A percentile compares a stretch with the other conserved stretches of the same genome.
Conservation (phyloP, 2,888 invertebrate genomes). For the Harmothoe impar region DNA sequence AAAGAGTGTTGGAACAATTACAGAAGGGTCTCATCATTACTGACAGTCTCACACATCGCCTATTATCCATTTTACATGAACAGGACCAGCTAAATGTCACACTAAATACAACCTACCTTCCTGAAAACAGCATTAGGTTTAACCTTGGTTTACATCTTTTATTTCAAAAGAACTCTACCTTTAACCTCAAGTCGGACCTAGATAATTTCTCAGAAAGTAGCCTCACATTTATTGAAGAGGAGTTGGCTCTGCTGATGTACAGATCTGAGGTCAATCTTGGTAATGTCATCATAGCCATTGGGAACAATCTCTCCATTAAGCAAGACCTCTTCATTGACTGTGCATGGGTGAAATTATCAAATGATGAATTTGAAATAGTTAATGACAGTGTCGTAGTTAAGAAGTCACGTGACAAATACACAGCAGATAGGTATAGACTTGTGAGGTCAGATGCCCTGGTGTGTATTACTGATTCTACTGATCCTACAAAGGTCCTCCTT, state of each 20-base stretch:
- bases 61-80: not conserved
- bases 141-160: not conserved
- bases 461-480: not conserved
- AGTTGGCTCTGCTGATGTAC: not conserved
- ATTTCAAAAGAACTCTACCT: not conserved
- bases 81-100: not conserved
- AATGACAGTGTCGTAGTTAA: not conserved
- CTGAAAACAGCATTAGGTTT: not conserved
- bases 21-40: not conserved
- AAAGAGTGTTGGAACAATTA: not conserved
- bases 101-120: not conserved
- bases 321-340: not conserved
- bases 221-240: not conserved
- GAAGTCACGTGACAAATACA: not conserved
- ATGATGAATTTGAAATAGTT: constrained; percentile 10
- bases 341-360: not conserved
- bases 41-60: not conserved
- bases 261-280: not conserved
- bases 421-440: not conserved
- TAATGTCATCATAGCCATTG: not conserved
- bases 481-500: not conserved
- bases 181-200: not conserved
- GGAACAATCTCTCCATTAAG: not conserved
- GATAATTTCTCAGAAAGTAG: not conserved
- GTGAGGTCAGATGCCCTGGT: not conserved